phyloP scores from a whole-genome alignment of 2,888 invertebrate genomes.

The Cephus spinipes region DNA sequence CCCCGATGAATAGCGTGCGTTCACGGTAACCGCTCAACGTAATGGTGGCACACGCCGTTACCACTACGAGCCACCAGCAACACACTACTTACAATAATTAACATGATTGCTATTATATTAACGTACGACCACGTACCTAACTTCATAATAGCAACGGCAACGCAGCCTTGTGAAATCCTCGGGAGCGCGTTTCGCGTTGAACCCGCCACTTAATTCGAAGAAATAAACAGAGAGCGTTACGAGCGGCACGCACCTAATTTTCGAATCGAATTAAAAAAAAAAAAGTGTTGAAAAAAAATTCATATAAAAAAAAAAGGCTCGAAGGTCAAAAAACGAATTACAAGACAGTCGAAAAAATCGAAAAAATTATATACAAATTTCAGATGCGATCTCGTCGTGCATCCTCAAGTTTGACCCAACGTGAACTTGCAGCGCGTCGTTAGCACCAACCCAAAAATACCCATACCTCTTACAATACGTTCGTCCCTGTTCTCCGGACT shows the following conservation, averaged over 20 bases:
- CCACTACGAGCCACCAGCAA: conserved; percentile 37
- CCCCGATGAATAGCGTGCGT: conserved; percentile 57
- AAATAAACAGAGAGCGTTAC: too few relatives aligned
- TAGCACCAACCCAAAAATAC: not conserved
- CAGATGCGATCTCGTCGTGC: too few relatives aligned
- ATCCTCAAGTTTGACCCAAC: too few relatives aligned
- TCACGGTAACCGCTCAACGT: conserved; percentile 62
- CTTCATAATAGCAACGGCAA: conserved; percentile 39
- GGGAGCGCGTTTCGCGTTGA: conserved; percentile 8
- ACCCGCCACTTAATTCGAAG: too few relatives aligned
- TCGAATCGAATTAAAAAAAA: too few relatives aligned
- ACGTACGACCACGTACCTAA: conserved; percentile 41
- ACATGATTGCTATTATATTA: conserved; percentile 63
- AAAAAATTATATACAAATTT: too few relatives aligned
- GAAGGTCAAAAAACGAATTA: too few relatives aligned
- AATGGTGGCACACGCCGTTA: conserved; percentile 64
- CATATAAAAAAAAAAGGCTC: too few relatives aligned
- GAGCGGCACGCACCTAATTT: too few relatives aligned
- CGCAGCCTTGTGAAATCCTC: conserved; percentile 26
- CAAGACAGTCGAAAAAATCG: too few relatives aligned
- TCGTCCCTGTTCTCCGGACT: not conserved
- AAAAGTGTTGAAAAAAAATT: too few relatives aligned
- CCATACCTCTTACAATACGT: not conserved
- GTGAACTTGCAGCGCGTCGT: too few relatives aligned
- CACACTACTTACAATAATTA: conserved; percentile 62